Evolutionary conservation across 1,140 invertebrate genomes (phyloP).

Genomic region (Zaprionus ghesquierei): DNA sequence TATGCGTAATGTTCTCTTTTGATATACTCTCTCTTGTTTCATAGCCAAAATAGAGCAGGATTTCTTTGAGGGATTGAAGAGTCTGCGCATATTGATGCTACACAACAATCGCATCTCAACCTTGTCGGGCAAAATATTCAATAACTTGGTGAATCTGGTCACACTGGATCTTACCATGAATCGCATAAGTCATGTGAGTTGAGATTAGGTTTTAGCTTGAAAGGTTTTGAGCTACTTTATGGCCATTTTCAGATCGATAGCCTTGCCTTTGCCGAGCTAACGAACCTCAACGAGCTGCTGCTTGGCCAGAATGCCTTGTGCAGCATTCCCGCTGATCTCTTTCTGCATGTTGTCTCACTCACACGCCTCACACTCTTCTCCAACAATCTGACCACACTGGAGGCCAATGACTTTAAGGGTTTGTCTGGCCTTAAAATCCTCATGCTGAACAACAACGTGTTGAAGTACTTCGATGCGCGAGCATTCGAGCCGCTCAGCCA

Average conservation of each 20-base stretch:
- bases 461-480: slow-evolving; percentile 83
- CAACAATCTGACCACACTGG: slow-evolving; percentile 85
- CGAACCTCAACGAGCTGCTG: slow-evolving; percentile 84
- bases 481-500: slow-evolving; percentile 83
- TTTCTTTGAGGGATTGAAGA: slow-evolving; percentile 85
- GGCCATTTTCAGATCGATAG: slow-evolving; percentile 68
- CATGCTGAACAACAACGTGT: slow-evolving; percentile 86
- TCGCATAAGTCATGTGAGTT: slow-evolving; percentile 82
- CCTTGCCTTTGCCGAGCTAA: slow-evolving; percentile 83
- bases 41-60: slow-evolving; percentile 81
- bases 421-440: slow-evolving; percentile 85
- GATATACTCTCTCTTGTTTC: background rate
- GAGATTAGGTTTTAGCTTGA: background rate
- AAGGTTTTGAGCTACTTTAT: no score
- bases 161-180: slow-evolving; percentile 85
- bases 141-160: slow-evolving; percentile 83
- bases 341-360: slow-evolving; percentile 82
- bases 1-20: background rate
- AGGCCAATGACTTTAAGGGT: slow-evolving; percentile 84
- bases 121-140: slow-evolving; percentile 85
- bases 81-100: slow-evolving; percentile 85
- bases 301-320: slow-evolving; percentile 85
- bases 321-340: slow-evolving; percentile 83
- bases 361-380: slow-evolving; percentile 86
- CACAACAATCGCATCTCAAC: slow-evolving; percentile 86